phyloP scores from a whole-genome alignment of 2,888 invertebrate species.

The Brachypalpus laphriformis region DNA sequence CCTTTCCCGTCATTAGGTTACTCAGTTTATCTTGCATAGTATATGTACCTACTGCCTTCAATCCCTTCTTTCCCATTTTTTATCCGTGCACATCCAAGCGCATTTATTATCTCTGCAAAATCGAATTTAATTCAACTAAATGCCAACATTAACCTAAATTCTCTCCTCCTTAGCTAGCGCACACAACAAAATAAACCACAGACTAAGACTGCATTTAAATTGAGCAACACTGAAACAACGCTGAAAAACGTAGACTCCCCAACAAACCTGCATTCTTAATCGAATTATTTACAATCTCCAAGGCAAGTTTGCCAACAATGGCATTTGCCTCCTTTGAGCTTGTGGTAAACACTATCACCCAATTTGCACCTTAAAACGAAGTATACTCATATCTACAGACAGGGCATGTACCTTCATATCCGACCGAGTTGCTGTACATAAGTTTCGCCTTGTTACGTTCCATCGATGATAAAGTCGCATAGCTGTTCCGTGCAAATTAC shows the following conservation, averaged over 20 bases:
- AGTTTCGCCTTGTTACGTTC: constrained; percentile 21
- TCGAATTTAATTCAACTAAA: neutral
- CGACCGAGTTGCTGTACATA: constrained; percentile 26
- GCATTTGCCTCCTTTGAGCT: neutral
- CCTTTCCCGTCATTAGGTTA: too few relatives aligned
- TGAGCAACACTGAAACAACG: neutral
- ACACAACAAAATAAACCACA: constrained; percentile 10
- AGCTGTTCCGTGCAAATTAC: constrained; percentile 38
- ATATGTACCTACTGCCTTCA: too few relatives aligned
- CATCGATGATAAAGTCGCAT: constrained; percentile 45
- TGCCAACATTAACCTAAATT: constrained; percentile 5
- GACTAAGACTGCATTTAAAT: neutral
- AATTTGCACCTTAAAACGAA: neutral
- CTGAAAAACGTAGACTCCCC: neutral
- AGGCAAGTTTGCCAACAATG: constrained; percentile 10
- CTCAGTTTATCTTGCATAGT: too few relatives aligned
- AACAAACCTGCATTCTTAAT: constrained; percentile 19
- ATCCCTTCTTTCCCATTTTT: neutral
- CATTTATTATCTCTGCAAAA: neutral
- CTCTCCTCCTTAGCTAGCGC: neutral
- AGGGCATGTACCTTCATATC: constrained; percentile 12
- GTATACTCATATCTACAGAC: neutral
- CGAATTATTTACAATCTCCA: constrained; percentile 17
- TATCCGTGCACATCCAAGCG: neutral
- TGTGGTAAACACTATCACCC: neutral